A percentile compares a stretch with the other conserved stretches of the same genome.
These are phyloP conservation scores for Myodes glareolus DNA, from an alignment of 2,113 vertebrate genomes.

Conservation along the genomic window DNA sequence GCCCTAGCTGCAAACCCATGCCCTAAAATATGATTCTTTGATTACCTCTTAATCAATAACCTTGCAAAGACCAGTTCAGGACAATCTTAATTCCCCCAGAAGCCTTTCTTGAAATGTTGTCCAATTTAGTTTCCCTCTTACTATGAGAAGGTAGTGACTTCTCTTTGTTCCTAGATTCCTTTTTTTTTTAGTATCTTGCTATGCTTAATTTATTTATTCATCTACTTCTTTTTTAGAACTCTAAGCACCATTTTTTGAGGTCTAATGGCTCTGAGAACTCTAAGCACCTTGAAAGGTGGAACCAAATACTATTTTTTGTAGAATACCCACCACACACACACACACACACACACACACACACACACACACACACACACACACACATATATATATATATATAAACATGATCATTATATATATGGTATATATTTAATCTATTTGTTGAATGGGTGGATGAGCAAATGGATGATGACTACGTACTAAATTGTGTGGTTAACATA, in stretches of 20 bases:
- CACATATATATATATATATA: background rate
- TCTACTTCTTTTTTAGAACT: background rate
- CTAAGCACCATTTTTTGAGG: background rate
- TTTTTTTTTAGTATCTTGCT: background rate
- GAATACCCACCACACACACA: no score
- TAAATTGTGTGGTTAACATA: background rate
- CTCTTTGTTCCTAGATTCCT: background rate
- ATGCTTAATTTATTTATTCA: background rate
- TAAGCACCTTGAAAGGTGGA: background rate
- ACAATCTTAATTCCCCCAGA: background rate
- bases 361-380: no score
- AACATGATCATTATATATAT: background rate
- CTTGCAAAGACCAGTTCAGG: background rate
- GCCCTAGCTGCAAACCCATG: background rate
- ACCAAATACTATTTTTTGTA: background rate
- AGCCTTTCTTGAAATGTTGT: background rate
- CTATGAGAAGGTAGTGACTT: background rate
- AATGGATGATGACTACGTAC: background rate
- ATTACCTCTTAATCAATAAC: background rate
- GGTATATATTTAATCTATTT: background rate
- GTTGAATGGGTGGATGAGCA: background rate
- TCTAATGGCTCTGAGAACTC: background rate
- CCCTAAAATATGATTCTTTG: background rate
- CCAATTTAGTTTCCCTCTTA: background rate
- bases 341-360: no score